These are phyloP conservation scores for Meloidogyne exigua DNA, from an alignment of 1,140 invertebrate species.

Conservation along the genomic window DNA sequence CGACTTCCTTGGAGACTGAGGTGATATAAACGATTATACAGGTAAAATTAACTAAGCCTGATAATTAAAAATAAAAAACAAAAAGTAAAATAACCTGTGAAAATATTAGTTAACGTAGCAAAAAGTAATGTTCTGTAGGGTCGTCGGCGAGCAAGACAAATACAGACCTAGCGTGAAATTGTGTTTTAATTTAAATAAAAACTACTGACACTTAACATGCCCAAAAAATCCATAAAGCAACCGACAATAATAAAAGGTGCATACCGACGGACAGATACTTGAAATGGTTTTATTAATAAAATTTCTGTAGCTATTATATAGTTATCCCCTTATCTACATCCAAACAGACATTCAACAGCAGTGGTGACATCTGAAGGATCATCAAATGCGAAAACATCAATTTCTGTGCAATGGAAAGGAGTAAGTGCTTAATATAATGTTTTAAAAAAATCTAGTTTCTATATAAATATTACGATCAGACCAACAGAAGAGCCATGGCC, in stretches of 20 bases:
- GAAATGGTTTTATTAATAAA: slow-evolving; percentile 14
- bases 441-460: neutral
- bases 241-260: slow-evolving; percentile 55
- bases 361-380: slow-evolving; percentile 58
- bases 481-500: slow-evolving; percentile 62
- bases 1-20: slow-evolving; percentile 61
- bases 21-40: slow-evolving; percentile 63
- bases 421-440: slow-evolving; percentile 50
- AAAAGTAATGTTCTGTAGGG: slow-evolving; percentile 54
- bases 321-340: too few species aligned
- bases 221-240: slow-evolving; percentile 47
- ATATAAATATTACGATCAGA: slow-evolving; percentile 50
- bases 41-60: slow-evolving; percentile 57
- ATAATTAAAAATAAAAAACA: neutral
- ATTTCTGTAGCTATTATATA: too few species aligned
- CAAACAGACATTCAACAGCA: slow-evolving; percentile 55
- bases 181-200: neutral
- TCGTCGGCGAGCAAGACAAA: slow-evolving; percentile 5
- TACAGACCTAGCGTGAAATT: neutral
- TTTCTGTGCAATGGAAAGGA: slow-evolving; percentile 50
- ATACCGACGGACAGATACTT: slow-evolving; percentile 56
- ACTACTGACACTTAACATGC: slow-evolving; percentile 30
- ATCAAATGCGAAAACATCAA: slow-evolving; percentile 47
- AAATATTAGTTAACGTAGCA: slow-evolving; percentile 53
- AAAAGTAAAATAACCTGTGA: slow-evolving; percentile 47